Percentiles rank a stretch among this genome's conserved stretches.
Conservation (phyloP, 2,888 invertebrate genomes). For the Drosophila ezoana region DNA sequence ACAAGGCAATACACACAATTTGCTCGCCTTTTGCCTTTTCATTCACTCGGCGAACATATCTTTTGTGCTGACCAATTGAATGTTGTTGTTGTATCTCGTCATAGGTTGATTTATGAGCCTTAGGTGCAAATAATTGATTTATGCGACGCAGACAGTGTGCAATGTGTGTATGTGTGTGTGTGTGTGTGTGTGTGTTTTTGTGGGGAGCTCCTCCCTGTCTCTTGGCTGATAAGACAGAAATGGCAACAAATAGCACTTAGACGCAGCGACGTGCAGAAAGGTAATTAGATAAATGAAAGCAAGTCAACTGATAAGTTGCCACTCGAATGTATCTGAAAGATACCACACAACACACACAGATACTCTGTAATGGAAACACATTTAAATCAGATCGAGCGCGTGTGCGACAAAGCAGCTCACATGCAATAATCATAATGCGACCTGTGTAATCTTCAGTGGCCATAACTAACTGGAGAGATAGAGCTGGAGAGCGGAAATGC, state of each 20-base stretch:
- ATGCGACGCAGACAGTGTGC: conserved; percentile 49
- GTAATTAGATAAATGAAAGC: conserved; percentile 53
- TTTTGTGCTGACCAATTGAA: conserved; percentile 55
- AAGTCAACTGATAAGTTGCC: conserved; percentile 21
- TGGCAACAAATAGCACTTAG: conserved; percentile 33
- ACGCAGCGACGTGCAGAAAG: conserved; percentile 23
- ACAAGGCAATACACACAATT: conserved; percentile 52
- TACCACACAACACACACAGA: background rate
- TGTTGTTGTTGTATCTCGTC: conserved; percentile 61
- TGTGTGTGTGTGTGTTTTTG: too few relatives aligned
- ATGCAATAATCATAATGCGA: conserved; percentile 31
- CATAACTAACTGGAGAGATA: conserved; percentile 64
- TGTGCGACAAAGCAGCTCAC: conserved; percentile 23
- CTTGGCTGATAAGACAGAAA: conserved; percentile 2
- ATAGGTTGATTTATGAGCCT: conserved; percentile 70
- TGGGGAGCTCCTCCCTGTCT: too few relatives aligned
- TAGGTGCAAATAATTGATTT: conserved; percentile 79
- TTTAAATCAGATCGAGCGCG: conserved; percentile 10
- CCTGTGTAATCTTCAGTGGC: conserved; percentile 39
- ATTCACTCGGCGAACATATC: background rate
- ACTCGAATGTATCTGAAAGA: conserved; percentile 9
- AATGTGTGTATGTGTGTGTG: conserved; percentile 3
- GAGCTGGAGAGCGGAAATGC: conserved; percentile 70
- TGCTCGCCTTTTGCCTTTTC: conserved; percentile 52
- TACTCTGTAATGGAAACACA: background rate